phyloP scores from a whole-genome alignment of 2,888 invertebrate species.

The Tuberolachnus salignus region DNA sequence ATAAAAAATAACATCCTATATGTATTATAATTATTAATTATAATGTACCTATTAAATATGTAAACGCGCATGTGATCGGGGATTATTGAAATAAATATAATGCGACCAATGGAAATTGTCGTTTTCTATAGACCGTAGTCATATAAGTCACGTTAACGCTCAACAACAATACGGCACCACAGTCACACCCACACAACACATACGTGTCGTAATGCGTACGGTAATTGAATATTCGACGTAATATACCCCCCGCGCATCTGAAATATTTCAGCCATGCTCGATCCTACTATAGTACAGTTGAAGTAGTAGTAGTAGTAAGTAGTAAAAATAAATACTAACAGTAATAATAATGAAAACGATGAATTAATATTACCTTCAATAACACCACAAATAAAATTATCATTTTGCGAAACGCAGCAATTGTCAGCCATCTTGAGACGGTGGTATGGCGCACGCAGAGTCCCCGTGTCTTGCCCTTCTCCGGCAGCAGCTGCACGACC shows the following conservation, averaged over 20 bases:
- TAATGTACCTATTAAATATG: no score
- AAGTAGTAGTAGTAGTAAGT: no score
- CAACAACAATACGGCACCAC: no score
- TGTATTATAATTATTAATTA: no score
- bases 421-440: slow-evolving; percentile 57
- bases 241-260: no score
- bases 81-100: no score
- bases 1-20: no score
- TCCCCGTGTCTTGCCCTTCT: neutral
- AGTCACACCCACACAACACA: neutral
- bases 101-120: neutral
- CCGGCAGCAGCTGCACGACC: neutral
- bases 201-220: neutral
- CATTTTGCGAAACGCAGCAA: slow-evolving; percentile 56
- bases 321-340: neutral
- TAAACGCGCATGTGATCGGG: no score
- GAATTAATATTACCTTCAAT: slow-evolving; percentile 75
- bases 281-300: no score
- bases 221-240: neutral
- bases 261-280: no score
- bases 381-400: slow-evolving; percentile 87
- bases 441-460: neutral
- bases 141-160: neutral
- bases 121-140: neutral
- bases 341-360: neutral